Conservation (phyloP, 2,888 invertebrate species). For the Proisotoma minuta region DNA sequence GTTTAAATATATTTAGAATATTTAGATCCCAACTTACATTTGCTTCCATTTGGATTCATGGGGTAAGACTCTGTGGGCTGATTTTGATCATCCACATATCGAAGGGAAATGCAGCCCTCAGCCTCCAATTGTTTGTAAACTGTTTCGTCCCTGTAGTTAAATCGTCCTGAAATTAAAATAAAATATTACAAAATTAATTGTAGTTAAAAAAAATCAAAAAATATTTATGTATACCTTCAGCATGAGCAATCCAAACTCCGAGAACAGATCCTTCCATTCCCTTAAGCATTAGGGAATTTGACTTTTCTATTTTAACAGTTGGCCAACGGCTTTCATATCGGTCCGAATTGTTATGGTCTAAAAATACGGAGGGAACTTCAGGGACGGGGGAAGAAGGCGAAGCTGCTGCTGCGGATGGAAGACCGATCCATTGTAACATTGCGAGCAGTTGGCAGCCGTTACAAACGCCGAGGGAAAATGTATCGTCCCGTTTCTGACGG, state of each 20-base stretch:
- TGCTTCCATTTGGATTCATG: slow-evolving; percentile 89
- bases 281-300: slow-evolving; percentile 75
- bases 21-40: slow-evolving; percentile 53
- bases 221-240: slow-evolving; percentile 65
- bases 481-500: slow-evolving; percentile 66
- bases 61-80: slow-evolving; percentile 76
- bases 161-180: slow-evolving; percentile 50
- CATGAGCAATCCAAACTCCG: slow-evolving; percentile 97
- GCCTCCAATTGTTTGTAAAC: slow-evolving; percentile 49
- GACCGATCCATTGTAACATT: slow-evolving; percentile 76
- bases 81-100: slow-evolving; percentile 77
- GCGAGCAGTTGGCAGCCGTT: slow-evolving; percentile 98
- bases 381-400: slow-evolving; percentile 44
- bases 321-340: slow-evolving; percentile 80
- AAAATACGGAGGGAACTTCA: slow-evolving; percentile 60
- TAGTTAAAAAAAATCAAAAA: background rate
- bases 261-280: slow-evolving; percentile 83
- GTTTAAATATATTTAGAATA: background rate
- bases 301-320: slow-evolving; percentile 67
- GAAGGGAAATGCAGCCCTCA: slow-evolving; percentile 67
- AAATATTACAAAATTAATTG: slow-evolving; percentile 6
- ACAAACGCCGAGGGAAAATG: slow-evolving; percentile 95
- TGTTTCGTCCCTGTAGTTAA: slow-evolving; percentile 53
- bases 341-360: slow-evolving; percentile 83
- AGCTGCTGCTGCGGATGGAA: slow-evolving; percentile 17